Evolutionary conservation across 2,888 invertebrate species (phyloP).

Genomic region (Melanostoma scalare): DNA sequence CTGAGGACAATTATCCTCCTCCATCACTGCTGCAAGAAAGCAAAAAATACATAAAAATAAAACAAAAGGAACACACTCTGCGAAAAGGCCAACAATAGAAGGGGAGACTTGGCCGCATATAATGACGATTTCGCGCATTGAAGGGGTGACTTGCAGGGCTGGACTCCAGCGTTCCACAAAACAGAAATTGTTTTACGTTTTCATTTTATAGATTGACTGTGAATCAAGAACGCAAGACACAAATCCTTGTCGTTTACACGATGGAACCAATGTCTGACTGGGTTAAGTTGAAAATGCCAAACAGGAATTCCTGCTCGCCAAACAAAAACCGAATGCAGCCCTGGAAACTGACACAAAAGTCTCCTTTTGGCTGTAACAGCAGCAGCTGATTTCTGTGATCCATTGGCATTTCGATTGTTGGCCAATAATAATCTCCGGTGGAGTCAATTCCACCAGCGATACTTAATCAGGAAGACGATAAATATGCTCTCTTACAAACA

Average conservation of each 20-base stretch:
- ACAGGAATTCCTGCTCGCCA: too few species aligned
- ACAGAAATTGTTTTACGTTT: too few species aligned
- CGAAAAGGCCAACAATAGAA: slow-evolving; percentile 42
- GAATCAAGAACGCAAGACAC: too few species aligned
- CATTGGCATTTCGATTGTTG: slow-evolving; percentile 70
- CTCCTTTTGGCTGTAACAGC: slow-evolving; percentile 21
- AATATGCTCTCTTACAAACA: slow-evolving; percentile 62
- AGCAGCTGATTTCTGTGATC: slow-evolving; percentile 68
- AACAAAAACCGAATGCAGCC: background rate
- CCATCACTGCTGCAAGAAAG: slow-evolving; percentile 17
- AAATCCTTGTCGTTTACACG: too few species aligned
- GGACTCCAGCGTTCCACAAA: background rate
- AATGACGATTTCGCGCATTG: slow-evolving; percentile 43
- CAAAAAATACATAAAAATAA: background rate
- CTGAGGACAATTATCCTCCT: slow-evolving; percentile 76
- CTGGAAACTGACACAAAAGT: slow-evolving; percentile 14
- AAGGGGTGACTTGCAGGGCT: background rate
- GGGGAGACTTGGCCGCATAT: slow-evolving; percentile 56
- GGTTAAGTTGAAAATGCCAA: too few species aligned
- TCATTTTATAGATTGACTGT: too few species aligned
- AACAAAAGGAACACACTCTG: slow-evolving; percentile 19
- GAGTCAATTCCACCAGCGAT: slow-evolving; percentile 72
- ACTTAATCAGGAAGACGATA: slow-evolving; percentile 74
- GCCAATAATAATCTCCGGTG: slow-evolving; percentile 51
- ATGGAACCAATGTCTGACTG: too few species aligned